Base-by-base conservation (phyloP, 2,113 vertebrate genomes). In the Dermatemys mawii region DNA sequence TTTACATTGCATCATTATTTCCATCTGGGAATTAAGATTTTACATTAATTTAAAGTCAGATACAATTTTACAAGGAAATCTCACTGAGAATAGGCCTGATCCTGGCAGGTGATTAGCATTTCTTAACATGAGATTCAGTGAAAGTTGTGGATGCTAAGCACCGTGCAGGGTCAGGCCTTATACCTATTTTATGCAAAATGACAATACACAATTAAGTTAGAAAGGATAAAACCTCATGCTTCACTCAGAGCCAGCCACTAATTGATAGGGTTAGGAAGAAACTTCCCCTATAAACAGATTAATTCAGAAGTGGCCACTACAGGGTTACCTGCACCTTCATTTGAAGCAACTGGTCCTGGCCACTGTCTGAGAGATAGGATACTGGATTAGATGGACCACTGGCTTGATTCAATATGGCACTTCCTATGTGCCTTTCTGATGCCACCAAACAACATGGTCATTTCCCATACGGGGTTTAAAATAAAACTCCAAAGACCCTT, bases 131-230 rank as follows among this genome's bases (percentile, higher is more conserved):
- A 90, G 22, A 3, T 53, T 75, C 10, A 41, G 67, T 9, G 27
- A 0, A 5, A 32, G 5, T 4, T 73, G 46, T 50, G 49, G 78
- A 1, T 26, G 21, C 4, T 21, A 21, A 22, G 22, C 1, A 11
- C 53, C 1, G 1, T 0, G 0, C 3, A 16, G 3, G 21, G 46
- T 9, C 70, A 67, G 87, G 32, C 12, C 35, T 50, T 2, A 54
- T 19, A 13, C 22, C 5, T 1, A 76, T 35, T 55, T 89, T n/a
- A 24, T 81, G n/a, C 27, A 87, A 94, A 0, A 0, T 0, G 2
- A 2, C n/a, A 78, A 2, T 70, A 5, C 1, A 32, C 41, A 57
- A 41, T 13, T 27, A 38, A 2, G 46, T 76, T 24, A 87, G 46
- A 89, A 89, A 67, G 35, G 35, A 67, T 38, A 21, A 67, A 83